phyloP scores from a whole-genome alignment of 2,113 vertebrate species.

The Numenius arquata region DNA sequence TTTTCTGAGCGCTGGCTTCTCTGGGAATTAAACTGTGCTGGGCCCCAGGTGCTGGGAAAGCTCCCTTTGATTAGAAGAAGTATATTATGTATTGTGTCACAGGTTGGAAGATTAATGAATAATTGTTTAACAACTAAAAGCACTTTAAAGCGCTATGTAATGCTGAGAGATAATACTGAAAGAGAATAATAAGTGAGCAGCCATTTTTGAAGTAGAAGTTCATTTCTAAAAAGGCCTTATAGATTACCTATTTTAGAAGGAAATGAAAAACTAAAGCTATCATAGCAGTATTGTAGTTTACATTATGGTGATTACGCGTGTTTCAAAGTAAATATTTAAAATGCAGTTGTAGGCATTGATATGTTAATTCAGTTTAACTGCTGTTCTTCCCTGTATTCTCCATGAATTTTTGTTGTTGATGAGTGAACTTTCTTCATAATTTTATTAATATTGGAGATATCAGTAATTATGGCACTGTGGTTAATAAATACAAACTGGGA shows the following conservation, averaged over 20 bases:
- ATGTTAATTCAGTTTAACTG: conserved; percentile 6
- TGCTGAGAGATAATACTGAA: background rate
- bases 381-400: background rate
- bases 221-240: background rate
- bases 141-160: background rate
- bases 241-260: background rate
- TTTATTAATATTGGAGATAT: background rate
- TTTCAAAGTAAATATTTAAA: conserved; percentile 30
- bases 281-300: background rate
- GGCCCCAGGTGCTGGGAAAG: background rate
- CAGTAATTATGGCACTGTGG: background rate
- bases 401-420: background rate
- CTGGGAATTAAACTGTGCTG: background rate
- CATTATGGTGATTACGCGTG: background rate
- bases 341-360: background rate
- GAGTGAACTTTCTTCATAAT: background rate
- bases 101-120: background rate
- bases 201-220: background rate
- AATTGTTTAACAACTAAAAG: conserved; percentile 2
- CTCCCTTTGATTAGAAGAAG: background rate
- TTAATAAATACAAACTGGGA: conserved; percentile 26
- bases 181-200: background rate
- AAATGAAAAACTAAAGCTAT: conserved; percentile 20
- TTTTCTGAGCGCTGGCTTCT: background rate
- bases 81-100: background rate